A percentile compares a stretch with the other conserved stretches of the same genome.
phyloP scores from a whole-genome alignment of 1,140 invertebrate species.

The Cataglyphis hispanica region DNA sequence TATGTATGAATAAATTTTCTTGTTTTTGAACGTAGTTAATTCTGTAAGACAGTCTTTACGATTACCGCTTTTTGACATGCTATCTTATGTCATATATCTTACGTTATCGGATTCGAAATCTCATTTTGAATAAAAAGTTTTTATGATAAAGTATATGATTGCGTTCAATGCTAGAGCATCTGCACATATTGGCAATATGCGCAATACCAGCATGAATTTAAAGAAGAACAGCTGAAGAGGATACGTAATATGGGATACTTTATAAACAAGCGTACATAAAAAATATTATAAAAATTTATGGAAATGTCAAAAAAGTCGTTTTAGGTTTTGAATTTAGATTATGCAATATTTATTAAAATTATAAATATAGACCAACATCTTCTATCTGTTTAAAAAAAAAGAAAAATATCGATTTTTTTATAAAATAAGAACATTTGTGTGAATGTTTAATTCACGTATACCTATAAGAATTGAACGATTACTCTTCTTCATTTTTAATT shows the following conservation, averaged over 20 bases:
- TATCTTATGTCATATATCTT: constrained; percentile 55
- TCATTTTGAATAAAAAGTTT: neutral
- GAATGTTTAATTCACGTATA: neutral
- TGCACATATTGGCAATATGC: neutral
- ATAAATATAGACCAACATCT: neutral
- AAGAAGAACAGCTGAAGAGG: constrained; percentile 31
- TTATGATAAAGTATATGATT: neutral
- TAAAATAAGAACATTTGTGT: neutral
- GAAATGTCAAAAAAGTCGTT: neutral
- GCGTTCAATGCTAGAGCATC: neutral
- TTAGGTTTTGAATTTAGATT: neutral
- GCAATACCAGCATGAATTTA: constrained; percentile 31
- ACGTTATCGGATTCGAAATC: constrained; percentile 6
- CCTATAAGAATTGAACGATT: neutral
- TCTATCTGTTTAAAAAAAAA: neutral
- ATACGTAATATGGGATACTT: neutral
- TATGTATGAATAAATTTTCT: neutral
- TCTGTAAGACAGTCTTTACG: constrained; percentile 40
- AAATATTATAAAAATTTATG: neutral
- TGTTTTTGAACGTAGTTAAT: constrained; percentile 1
- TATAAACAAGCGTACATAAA: neutral
- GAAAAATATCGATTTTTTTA: neutral
- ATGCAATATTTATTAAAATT: constrained; percentile 6
- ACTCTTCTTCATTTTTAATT: constrained; percentile 52
- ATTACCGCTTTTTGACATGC: constrained; percentile 76